Base-by-base conservation (phyloP, 2,888 invertebrate species). In the Eumerus sabulonum region DNA sequence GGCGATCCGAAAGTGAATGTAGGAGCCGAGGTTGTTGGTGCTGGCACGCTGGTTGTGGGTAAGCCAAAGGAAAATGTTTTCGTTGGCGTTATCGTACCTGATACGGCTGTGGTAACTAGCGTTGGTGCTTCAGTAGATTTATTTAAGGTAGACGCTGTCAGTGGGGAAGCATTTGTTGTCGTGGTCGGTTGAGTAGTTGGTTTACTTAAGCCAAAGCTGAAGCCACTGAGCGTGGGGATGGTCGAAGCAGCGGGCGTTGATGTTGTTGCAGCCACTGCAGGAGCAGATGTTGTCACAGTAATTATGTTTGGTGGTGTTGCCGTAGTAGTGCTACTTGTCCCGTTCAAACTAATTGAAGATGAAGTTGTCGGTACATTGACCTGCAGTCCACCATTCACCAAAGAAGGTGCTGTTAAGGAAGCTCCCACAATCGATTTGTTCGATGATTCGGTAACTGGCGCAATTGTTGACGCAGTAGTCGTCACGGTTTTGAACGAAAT, bases 161-260 rank as follows among this genome's bases (percentile, higher is more conserved):
- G 44, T 16, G 53, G 3, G 1, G 57, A 3, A 36, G 57, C 18
- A 9, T 51, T 40, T 45, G 63, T 53, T 1, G 48, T 35, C 13
- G 62, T 76, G 48, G 83, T 76, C 48, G 83, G 67, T 12, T 76
- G 73, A 5, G 83, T 63, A 11, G 68, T 45, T 4, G 76, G 56
- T 16, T 70, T 81, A 0, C 63, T 48, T 11, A 59, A 45, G 4
- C 73, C 73, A 40, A 70, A 74, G 12, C 56, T 73, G 42, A 74
- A 79, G 35, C 68, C 68, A 14, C 51, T 51, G 9, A 54, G 11
- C 1, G 60, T 19, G 9, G 17, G 72, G 11, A 35, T 57, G n/a
- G 50, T 17, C 62, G 13, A 60, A 36, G 56, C 14, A n/a, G 19
- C 56, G 9, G 62, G 51, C 47, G 50, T 36, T 18, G 11, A 13